A percentile compares a stretch with the other conserved stretches of the same genome.
These are phyloP conservation scores for fruit fly (Drosophila melanogaster) DNA, from an alignment of 1,140 invertebrate species.

Conservation along the genomic window Release_6_plus_ISO1_MT NT_037436.4:16002001-16002500, in stretches of 20 bases:
- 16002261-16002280: not conserved
- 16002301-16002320: too few relatives aligned
- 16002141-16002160: not conserved
- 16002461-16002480: conserved; percentile 65
- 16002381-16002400: not conserved
- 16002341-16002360: too few relatives aligned
- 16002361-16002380: too few relatives aligned
- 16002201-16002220: not conserved
- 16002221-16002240: not conserved
- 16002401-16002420: not conserved
- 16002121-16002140: conserved; percentile 22
- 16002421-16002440: conserved; percentile 16
- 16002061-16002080: conserved; percentile 79
- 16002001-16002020: conserved; percentile 16
- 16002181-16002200: not conserved
- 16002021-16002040: conserved; percentile 25
- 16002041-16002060: conserved; percentile 70
- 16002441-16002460: conserved; percentile 42
- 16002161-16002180: not conserved
- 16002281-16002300: not conserved
- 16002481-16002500: conserved; percentile 59
- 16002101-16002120: conserved; percentile 22
- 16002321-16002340: too few relatives aligned
- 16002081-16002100: conserved; percentile 62
- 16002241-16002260: not conserved